phyloP scores from a whole-genome alignment of 2,113 vertebrate species.

The Peromyscus polionotus region DNA sequence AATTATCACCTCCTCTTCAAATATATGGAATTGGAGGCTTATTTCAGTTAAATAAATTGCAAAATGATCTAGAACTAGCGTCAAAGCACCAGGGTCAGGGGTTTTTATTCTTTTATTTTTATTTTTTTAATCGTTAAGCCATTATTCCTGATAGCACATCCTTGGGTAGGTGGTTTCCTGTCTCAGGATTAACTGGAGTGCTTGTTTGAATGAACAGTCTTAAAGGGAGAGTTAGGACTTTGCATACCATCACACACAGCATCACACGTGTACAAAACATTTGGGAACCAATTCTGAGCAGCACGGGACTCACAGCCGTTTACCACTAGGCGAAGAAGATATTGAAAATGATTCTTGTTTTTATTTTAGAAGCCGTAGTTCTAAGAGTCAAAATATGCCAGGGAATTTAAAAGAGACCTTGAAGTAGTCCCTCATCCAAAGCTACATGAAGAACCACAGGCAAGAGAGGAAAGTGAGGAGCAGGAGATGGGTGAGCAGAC shows the following conservation, averaged over 20 bases:
- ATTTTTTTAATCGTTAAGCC: not conserved
- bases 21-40: not conserved
- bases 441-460: not conserved
- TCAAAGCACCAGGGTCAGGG: not conserved
- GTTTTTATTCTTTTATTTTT: not conserved
- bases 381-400: not conserved
- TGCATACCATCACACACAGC: not conserved
- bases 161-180: not conserved
- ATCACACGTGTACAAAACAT: not conserved
- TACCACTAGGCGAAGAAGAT: not conserved
- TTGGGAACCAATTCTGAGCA: not conserved
- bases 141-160: not conserved
- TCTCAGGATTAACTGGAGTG: not conserved
- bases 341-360: slow-evolving; percentile 30
- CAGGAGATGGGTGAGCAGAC: too few species aligned
- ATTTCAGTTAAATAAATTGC: slow-evolving; percentile 27
- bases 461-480: not conserved
- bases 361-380: not conserved
- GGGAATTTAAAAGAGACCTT: not conserved
- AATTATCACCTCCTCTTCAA: not conserved
- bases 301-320: not conserved
- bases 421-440: not conserved
- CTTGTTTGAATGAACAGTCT: not conserved
- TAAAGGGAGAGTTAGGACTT: not conserved
- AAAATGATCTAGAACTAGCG: not conserved